Percentiles rank a stretch among this genome's conserved stretches.
Evolutionary conservation across 2,888 invertebrate species (phyloP).

Genomic region (Euclidia mi): DNA sequence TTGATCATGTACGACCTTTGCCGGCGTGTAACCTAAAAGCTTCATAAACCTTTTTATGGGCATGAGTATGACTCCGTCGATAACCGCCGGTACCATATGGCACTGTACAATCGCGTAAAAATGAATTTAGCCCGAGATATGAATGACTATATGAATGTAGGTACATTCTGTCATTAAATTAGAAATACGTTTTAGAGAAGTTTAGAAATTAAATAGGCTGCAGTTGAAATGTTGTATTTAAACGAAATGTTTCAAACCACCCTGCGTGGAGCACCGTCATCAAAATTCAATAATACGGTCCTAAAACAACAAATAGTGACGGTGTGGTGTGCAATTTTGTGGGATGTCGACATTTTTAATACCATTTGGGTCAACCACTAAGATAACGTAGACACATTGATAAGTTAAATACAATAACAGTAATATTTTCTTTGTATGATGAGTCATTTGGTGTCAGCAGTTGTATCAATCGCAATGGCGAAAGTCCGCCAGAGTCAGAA

Average conservation of each 20-base stretch:
- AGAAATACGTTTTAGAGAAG: no score
- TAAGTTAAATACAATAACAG: constrained; percentile 19
- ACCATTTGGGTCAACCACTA: constrained; percentile 2
- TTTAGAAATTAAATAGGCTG: no score
- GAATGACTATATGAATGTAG: no score
- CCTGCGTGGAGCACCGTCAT: no score
- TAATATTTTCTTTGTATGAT: constrained; percentile 12
- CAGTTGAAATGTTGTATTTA: no score
- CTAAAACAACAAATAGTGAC: no score
- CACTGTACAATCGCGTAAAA: constrained; percentile 70
- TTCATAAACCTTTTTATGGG: constrained; percentile 82
- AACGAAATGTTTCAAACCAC: no score
- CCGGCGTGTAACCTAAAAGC: constrained; percentile 76
- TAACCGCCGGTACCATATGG: constrained; percentile 82
- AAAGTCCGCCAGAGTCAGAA: no score
- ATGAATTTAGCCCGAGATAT: no score
- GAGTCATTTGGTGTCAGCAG: constrained; percentile 34
- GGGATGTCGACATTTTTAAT: background rate
- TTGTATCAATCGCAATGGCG: no score
- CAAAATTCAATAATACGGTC: no score
- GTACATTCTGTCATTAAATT: no score
- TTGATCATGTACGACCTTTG: constrained; percentile 62
- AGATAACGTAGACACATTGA: constrained; percentile 4
- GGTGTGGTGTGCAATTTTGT: background rate
- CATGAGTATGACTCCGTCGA: constrained; percentile 82